These are phyloP conservation scores for Drosophila incognita DNA, from an alignment of 2,888 invertebrate species.

Conservation along the genomic window DNA sequence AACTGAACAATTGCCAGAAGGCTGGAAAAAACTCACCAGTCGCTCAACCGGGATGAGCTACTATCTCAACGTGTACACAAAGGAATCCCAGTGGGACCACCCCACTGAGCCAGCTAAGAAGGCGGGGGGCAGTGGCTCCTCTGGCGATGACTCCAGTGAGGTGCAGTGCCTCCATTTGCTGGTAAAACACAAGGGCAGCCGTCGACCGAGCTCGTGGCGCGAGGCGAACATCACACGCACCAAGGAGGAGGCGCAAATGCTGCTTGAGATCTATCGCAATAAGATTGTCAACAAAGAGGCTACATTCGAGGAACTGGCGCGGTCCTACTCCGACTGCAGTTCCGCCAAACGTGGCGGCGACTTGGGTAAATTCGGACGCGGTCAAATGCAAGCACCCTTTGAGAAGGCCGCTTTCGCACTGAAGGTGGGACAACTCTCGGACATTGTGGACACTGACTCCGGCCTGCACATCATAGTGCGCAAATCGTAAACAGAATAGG, in stretches of 20 bases:
- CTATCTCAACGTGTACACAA: conserved; percentile 97
- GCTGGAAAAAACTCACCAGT: conserved; percentile 90
- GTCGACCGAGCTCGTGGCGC: conserved; percentile 98
- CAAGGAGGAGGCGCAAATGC: conserved; percentile 95
- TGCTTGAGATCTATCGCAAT: conserved; percentile 89
- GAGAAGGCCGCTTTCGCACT: conserved; percentile 98
- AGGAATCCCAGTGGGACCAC: conserved; percentile 98
- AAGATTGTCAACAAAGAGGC: conserved; percentile 91
- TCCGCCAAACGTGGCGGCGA: conserved; percentile 98
- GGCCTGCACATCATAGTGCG: conserved; percentile 98
- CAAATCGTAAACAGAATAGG: conserved; percentile 88
- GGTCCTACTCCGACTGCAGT: conserved; percentile 98
- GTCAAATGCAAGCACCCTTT: conserved; percentile 99
- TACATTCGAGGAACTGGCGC: conserved; percentile 94
- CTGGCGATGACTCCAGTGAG: conserved; percentile 87
- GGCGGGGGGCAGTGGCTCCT: conserved; percentile 33
- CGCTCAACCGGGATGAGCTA: conserved; percentile 90
- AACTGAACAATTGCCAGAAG: conserved; percentile 90
- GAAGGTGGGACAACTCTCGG: conserved; percentile 96
- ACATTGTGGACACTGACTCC: conserved; percentile 96
- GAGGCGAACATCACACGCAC: conserved; percentile 95
- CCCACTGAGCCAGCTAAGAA: conserved; percentile 88
- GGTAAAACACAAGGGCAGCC: conserved; percentile 90
- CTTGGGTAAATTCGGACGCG: conserved; percentile 94
- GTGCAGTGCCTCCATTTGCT: conserved; percentile 97